Evolutionary conservation across 2,797 vertebrate genomes (phyloP).

Genomic region (Gouania willdenowi): DNA sequence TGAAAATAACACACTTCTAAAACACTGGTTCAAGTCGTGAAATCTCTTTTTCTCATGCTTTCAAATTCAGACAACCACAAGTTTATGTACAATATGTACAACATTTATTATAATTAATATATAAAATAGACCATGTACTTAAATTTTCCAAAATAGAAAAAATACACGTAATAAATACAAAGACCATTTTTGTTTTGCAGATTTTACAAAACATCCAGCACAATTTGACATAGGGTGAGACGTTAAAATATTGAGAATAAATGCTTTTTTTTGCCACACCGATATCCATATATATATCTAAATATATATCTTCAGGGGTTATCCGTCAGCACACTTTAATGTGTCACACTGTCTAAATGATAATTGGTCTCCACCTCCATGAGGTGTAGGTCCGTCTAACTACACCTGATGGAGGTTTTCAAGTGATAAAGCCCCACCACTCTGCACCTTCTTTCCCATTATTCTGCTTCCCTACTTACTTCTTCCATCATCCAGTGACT

Average conservation of each 20-base stretch:
- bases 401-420: slow-evolving; percentile 47
- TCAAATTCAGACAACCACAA: slow-evolving; percentile 8
- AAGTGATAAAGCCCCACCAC: slow-evolving; percentile 52
- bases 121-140: slow-evolving; percentile 86
- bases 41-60: background rate
- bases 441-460: slow-evolving; percentile 13
- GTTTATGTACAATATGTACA: slow-evolving; percentile 85
- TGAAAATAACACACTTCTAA: too few relatives aligned
- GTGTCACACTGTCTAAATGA: slow-evolving; percentile 54
- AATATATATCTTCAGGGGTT: slow-evolving; percentile 67
- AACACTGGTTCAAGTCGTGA: slow-evolving; percentile 19
- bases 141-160: slow-evolving; percentile 84
- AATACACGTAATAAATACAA: slow-evolving; percentile 87
- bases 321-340: slow-evolving; percentile 54
- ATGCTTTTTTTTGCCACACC: slow-evolving; percentile 62
- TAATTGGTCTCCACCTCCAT: slow-evolving; percentile 55
- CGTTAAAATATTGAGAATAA: slow-evolving; percentile 74
- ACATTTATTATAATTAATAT: slow-evolving; percentile 86
- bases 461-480: slow-evolving; percentile 45
- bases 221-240: slow-evolving; percentile 70
- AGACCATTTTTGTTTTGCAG: slow-evolving; percentile 77
- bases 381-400: slow-evolving; percentile 13
- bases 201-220: slow-evolving; percentile 83
- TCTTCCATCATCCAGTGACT: slow-evolving; percentile 34
- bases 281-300: slow-evolving; percentile 73